Evolutionary conservation across 1,140 invertebrate genomes (phyloP).

Genomic region (Drosophila chauvacae): DNA sequence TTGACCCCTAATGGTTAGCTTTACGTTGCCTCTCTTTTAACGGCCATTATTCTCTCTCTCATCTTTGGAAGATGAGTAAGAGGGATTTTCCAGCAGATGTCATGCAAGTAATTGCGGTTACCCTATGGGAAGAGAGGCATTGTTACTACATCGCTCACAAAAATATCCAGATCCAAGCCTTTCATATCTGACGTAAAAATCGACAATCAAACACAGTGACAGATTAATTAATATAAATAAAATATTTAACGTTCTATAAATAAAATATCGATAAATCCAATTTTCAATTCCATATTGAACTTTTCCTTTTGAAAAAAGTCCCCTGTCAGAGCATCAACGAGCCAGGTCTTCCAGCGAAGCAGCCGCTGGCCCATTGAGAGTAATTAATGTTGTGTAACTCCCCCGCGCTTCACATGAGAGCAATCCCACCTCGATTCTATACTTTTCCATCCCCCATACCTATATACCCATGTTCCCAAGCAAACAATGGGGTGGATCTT

Average conservation of each 20-base stretch:
- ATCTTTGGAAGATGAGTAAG: constrained; percentile 57
- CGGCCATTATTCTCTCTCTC: constrained; percentile 1
- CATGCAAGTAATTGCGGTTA: constrained; percentile 60
- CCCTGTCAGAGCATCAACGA: constrained; percentile 7
- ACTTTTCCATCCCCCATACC: constrained; percentile 3
- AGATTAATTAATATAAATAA: no score
- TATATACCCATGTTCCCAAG: not conserved
- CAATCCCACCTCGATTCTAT: constrained; percentile 2
- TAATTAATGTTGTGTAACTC: constrained; percentile 53
- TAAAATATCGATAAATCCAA: not conserved
- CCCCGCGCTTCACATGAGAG: constrained; percentile 20
- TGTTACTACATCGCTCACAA: not conserved
- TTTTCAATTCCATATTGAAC: not conserved
- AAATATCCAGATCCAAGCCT: not conserved
- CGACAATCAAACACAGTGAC: no score
- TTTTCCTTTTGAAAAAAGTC: not conserved
- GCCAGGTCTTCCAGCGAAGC: not conserved
- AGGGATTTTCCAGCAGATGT: constrained; percentile 66
- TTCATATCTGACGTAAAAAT: no score
- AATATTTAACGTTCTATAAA: not conserved
- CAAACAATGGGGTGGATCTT: constrained; percentile 58
- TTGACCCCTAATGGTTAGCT: not conserved
- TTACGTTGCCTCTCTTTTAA: not conserved
- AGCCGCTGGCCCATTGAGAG: constrained; percentile 31
- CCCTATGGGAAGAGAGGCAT: constrained; percentile 12